These are phyloP conservation scores for Leucopternis melanops DNA, from an alignment of 2,113 vertebrate species.

Conservation along the genomic window DNA sequence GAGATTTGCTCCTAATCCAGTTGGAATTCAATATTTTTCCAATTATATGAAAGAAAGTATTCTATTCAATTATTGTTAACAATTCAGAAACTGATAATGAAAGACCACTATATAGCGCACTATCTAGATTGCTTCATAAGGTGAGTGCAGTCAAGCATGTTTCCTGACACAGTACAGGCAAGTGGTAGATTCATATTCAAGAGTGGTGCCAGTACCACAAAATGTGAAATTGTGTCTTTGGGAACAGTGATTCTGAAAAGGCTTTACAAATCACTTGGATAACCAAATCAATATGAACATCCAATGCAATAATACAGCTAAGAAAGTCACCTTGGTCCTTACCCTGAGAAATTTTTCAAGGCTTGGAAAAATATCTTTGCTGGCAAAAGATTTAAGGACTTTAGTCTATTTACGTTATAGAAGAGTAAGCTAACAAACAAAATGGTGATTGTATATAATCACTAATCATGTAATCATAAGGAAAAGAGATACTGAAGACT, in stretches of 20 bases:
- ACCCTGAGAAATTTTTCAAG: neutral
- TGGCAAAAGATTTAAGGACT: neutral
- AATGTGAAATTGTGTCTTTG: neutral
- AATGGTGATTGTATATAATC: neutral
- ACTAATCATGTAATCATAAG: neutral
- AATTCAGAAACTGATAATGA: neutral
- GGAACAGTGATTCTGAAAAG: neutral
- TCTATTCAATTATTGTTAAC: neutral
- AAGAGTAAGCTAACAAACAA: neutral
- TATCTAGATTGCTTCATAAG: neutral
- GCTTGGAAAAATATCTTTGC: neutral
- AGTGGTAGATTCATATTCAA: neutral
- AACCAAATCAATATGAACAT: neutral
- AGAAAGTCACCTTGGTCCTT: neutral
- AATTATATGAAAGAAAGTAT: neutral
- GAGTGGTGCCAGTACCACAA: neutral
- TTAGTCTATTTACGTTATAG: neutral
- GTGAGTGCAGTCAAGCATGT: neutral
- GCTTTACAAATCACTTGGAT: neutral
- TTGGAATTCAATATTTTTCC: neutral
- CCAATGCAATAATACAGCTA: neutral
- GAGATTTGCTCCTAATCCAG: neutral
- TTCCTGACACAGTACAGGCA: neutral
- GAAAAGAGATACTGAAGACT: neutral
- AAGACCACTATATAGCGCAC: neutral